Conservation (phyloP, 2,797 vertebrate genomes). For the Hoplostethus atlanticus region DNA sequence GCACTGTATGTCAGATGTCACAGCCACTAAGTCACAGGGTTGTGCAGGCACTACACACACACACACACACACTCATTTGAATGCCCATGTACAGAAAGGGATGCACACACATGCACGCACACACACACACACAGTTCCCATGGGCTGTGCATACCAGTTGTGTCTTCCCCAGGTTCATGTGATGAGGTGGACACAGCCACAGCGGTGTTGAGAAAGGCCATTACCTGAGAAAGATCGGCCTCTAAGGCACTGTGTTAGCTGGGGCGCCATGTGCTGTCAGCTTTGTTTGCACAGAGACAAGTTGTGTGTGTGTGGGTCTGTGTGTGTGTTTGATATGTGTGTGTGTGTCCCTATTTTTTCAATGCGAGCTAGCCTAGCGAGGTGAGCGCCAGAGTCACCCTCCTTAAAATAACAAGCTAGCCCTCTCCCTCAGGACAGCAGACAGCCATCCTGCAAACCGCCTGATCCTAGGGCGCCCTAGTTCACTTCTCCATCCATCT, state of each 20-base stretch:
- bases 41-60: conserved; percentile 46
- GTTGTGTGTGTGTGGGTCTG: conserved; percentile 31
- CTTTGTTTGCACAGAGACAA: conserved; percentile 57
- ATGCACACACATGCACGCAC: conserved; percentile 2
- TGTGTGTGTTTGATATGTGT: not conserved
- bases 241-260: conserved; percentile 38
- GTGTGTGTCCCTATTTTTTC: conserved; percentile 57
- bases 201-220: conserved; percentile 33
- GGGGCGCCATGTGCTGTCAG: conserved; percentile 41
- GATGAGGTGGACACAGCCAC: conserved; percentile 31
- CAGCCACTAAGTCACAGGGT: conserved; percentile 64
- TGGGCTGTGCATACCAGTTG: conserved; percentile 12
- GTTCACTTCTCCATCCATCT: conserved; percentile 76
- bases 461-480: conserved; percentile 74
- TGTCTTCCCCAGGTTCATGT: conserved; percentile 18
- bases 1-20: conserved; percentile 79
- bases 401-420: conserved; percentile 84
- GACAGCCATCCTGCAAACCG: conserved; percentile 71
- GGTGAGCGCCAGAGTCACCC: conserved; percentile 78
- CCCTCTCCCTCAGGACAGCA: conserved; percentile 76
- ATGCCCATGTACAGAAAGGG: not conserved
- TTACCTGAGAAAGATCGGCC: conserved; percentile 59
- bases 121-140: conserved; percentile 1
- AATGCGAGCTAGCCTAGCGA: conserved; percentile 33
- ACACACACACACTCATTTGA: conserved; percentile 7